phyloP scores from a whole-genome alignment of 37 sponge, comb jelly and placozoan genomes.

The Mnemiopsis leidyi region DNA sequence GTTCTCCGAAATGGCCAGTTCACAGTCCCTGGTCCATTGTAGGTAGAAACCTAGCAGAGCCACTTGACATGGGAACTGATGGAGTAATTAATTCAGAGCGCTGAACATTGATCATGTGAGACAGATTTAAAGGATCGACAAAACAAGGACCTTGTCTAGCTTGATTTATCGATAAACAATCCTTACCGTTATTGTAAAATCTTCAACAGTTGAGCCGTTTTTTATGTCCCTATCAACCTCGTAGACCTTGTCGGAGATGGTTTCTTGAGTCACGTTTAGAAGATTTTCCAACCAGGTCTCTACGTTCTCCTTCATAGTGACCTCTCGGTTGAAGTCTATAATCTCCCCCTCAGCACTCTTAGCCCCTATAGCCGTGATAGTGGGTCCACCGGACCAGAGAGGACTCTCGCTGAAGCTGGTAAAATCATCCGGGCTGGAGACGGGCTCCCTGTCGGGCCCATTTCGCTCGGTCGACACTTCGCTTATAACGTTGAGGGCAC shows the following conservation, averaged over 20 bases:
- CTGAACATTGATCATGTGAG: neutral
- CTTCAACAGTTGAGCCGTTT: slow-evolving; percentile 2
- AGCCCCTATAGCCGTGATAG: slow-evolving; percentile 34
- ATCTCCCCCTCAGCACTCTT: slow-evolving; percentile 59
- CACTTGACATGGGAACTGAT: slow-evolving; percentile 71
- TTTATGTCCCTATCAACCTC: slow-evolving; percentile 42
- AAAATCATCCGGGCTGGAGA: slow-evolving; percentile 26
- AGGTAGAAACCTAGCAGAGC: slow-evolving; percentile 73
- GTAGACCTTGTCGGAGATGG: slow-evolving; percentile 16
- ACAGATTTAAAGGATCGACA: neutral
- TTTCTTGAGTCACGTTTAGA: neutral
- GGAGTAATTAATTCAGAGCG: neutral
- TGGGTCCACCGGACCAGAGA: slow-evolving; percentile 46
- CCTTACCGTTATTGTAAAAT: neutral
- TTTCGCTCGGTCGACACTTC: neutral
- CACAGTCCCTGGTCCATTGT: slow-evolving; percentile 85
- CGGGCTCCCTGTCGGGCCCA: neutral
- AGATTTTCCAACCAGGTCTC: slow-evolving; percentile 73
- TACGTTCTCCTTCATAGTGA: slow-evolving; percentile 69
- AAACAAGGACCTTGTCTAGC: neutral
- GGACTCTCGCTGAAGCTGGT: slow-evolving; percentile 52
- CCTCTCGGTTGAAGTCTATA: slow-evolving; percentile 30
- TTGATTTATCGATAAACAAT: neutral
- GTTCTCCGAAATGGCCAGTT: slow-evolving; percentile 62
- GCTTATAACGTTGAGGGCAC: slow-evolving; percentile 15